phyloP scores from a whole-genome alignment of 2,888 invertebrate species.

The Eupithecia inturbata region DNA sequence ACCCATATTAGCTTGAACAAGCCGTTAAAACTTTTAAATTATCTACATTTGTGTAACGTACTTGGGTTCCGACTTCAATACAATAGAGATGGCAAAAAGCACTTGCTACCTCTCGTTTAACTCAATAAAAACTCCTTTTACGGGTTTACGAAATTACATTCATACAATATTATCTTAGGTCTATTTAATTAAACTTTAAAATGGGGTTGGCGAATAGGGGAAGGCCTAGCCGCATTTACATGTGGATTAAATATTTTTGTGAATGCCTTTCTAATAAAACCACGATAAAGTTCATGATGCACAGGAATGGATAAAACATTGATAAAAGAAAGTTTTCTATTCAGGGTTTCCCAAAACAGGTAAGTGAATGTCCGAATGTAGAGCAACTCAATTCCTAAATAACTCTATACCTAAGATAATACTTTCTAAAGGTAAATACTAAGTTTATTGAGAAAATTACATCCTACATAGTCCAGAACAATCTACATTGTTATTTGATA shows the following conservation, averaged over 20 bases:
- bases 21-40: conserved; percentile 31
- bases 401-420: too few species aligned
- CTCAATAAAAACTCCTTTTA: conserved; percentile 54
- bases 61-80: conserved; percentile 36
- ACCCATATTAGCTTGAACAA: conserved; percentile 13
- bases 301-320: neutral
- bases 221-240: conserved; percentile 30
- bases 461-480: too few species aligned
- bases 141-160: conserved; percentile 57
- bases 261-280: neutral
- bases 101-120: conserved; percentile 45
- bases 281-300: neutral
- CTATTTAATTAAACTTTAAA: conserved; percentile 69
- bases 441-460: too few species aligned
- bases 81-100: conserved; percentile 38
- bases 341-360: neutral
- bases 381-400: neutral
- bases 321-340: neutral
- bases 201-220: conserved; percentile 50
- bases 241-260: neutral
- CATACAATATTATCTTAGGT: conserved; percentile 69
- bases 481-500: too few species aligned
- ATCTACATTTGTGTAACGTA: conserved; percentile 27
- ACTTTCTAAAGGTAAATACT: too few species aligned
- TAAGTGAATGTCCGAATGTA: neutral